phyloP scores from a whole-genome alignment of 2,888 invertebrate genomes.

The Neocrepidodera transversa region DNA sequence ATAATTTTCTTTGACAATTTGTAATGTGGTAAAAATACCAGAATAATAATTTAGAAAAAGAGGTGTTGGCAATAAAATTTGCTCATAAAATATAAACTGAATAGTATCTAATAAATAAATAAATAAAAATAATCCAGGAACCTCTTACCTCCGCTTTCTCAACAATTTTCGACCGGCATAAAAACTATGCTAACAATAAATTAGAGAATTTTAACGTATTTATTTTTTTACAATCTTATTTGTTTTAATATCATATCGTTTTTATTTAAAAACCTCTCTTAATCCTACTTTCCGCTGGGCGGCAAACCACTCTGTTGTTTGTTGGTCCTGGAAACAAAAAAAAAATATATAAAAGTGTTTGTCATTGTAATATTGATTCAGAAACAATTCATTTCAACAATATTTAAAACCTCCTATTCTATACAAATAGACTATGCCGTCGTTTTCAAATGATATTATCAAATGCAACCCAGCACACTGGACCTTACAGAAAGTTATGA shows the following conservation, averaged over 20 bases:
- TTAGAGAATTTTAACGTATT: conserved; percentile 27
- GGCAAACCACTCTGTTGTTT: conserved; percentile 52
- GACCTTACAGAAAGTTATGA: too few relatives aligned
- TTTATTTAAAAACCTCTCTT: conserved; percentile 26
- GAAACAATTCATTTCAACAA: too few relatives aligned
- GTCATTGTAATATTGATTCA: too few relatives aligned
- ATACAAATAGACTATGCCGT: too few relatives aligned
- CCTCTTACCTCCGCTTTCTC: conserved; percentile 42
- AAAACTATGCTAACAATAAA: conserved; percentile 45
- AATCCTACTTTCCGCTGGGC: conserved; percentile 50
- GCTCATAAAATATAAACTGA: not conserved
- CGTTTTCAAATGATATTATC: too few relatives aligned
- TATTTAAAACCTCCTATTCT: too few relatives aligned
- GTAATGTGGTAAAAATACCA: too few relatives aligned
- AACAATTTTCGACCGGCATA: conserved; percentile 37
- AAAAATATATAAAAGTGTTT: too few relatives aligned
- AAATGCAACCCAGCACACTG: too few relatives aligned
- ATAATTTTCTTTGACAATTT: too few relatives aligned
- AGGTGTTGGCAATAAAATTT: not conserved
- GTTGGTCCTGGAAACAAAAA: conserved; percentile 48
- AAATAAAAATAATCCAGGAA: conserved; percentile 40
- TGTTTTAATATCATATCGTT: conserved; percentile 28
- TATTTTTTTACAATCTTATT: conserved; percentile 21
- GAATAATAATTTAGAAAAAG: conserved; percentile 31
- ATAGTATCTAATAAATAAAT: conserved; percentile 5